A percentile compares a stretch with the other conserved stretches of the same genome.
phyloP scores from a whole-genome alignment of 2,113 vertebrate genomes.

The Elachura formosa region DNA sequence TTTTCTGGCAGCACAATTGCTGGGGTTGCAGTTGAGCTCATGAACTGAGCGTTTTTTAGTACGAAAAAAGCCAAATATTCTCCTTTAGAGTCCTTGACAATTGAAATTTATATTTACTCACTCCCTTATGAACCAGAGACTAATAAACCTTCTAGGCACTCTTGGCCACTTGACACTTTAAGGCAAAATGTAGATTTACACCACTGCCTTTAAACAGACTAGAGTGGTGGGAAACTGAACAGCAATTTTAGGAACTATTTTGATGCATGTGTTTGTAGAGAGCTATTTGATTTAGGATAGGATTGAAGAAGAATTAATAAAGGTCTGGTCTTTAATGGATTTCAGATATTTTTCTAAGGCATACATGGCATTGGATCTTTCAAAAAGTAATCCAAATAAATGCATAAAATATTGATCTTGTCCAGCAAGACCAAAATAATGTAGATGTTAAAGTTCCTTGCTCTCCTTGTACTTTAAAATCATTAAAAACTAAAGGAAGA shows the following conservation, averaged over 20 bases:
- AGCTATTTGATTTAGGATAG: background rate
- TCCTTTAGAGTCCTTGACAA: background rate
- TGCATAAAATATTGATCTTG: background rate
- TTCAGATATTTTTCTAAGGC: background rate
- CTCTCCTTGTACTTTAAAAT: background rate
- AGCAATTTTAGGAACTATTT: background rate
- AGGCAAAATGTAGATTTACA: background rate
- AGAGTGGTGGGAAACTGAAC: background rate
- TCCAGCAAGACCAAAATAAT: background rate
- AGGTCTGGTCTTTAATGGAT: background rate
- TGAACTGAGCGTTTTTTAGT: background rate
- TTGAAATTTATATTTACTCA: background rate
- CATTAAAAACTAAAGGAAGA: background rate
- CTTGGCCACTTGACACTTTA: background rate
- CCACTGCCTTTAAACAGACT: background rate
- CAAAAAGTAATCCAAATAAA: background rate
- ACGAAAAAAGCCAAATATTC: background rate
- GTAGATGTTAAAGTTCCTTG: background rate
- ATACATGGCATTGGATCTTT: background rate
- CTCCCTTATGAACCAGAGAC: background rate
- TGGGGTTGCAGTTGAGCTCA: rapidly evolving
- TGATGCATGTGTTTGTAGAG: background rate
- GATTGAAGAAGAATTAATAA: background rate
- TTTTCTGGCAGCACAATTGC: background rate
- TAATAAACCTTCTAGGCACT: background rate